Percentiles rank a stretch among this genome's conserved stretches.
Conservation (phyloP, 64 coral and sea anemone genomes). For the Montipora foliosa region DNA sequence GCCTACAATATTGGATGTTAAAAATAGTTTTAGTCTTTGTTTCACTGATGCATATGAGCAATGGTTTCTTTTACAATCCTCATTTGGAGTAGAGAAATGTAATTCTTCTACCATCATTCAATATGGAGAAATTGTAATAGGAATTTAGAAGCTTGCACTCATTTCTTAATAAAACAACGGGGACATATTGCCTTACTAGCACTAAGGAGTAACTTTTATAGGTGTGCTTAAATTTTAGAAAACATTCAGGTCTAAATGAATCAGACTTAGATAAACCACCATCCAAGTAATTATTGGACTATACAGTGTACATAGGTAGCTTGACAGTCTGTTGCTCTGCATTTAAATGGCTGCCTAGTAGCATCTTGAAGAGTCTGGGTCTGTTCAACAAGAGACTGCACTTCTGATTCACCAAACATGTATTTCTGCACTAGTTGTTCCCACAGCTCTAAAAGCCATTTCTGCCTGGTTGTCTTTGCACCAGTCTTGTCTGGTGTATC, state of each 20-base stretch:
- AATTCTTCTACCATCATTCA: neutral
- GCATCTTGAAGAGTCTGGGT: neutral
- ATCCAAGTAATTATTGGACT: neutral
- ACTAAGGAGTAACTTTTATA: too few relatives aligned
- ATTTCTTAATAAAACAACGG: too few relatives aligned
- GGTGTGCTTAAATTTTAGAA: too few relatives aligned
- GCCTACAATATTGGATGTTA: neutral
- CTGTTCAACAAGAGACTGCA: constrained; percentile 23
- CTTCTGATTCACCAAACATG: neutral
- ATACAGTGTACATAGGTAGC: neutral
- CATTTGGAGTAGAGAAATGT: neutral
- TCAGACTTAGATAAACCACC: neutral
- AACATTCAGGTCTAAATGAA: neutral
- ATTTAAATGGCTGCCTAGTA: neutral
- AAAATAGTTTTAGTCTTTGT: too few relatives aligned
- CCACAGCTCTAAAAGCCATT: constrained; percentile 37
- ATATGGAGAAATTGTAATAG: too few relatives aligned
- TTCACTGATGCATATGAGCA: too few relatives aligned
- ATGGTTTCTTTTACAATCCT: too few relatives aligned
- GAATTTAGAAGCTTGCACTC: too few relatives aligned
- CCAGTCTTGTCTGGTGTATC: neutral
- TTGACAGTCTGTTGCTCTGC: constrained; percentile 11
- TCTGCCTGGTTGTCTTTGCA: neutral
- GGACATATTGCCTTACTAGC: too few relatives aligned
- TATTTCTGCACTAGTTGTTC: neutral